phyloP scores from a whole-genome alignment of 2,797 vertebrate species.

The Falco peregrinus region DNA sequence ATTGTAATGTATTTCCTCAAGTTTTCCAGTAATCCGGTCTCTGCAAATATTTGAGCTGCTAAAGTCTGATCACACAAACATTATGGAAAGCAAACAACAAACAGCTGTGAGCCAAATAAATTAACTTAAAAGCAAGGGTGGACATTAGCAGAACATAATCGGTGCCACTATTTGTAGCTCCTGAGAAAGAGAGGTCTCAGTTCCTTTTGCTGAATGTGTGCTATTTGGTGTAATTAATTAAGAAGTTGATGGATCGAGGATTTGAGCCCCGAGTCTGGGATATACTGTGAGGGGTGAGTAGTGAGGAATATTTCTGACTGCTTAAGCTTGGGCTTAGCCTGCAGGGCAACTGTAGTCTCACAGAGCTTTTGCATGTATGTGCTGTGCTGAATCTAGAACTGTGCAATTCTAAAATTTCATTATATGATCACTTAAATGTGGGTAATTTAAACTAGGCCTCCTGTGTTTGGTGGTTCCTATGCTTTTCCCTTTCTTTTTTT shows the following conservation, averaged over 20 bases:
- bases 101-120: not conserved
- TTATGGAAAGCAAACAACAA: conserved; percentile 14
- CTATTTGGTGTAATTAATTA: not conserved
- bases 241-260: not conserved
- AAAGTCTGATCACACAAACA: not conserved
- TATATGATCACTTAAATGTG: not conserved
- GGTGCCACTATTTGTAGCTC: not conserved
- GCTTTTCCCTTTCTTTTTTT: not conserved
- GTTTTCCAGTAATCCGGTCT: conserved; percentile 23
- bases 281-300: not conserved
- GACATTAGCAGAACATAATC: not conserved
- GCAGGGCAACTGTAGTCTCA: not conserved
- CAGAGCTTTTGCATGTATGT: not conserved
- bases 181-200: not conserved
- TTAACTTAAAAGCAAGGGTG: not conserved
- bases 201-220: not conserved
- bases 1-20: not conserved
- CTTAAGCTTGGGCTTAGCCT: not conserved
- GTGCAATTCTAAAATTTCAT: not conserved
- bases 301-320: not conserved
- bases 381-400: not conserved
- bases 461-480: fast-evolving
- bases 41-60: conserved; percentile 37
- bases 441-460: not conserved
- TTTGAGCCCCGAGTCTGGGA: not conserved